Evolutionary conservation across 2,888 invertebrate genomes (phyloP), one percentile per base, ranked within the genome.

Genomic region (Penaeus monodon): DNA sequence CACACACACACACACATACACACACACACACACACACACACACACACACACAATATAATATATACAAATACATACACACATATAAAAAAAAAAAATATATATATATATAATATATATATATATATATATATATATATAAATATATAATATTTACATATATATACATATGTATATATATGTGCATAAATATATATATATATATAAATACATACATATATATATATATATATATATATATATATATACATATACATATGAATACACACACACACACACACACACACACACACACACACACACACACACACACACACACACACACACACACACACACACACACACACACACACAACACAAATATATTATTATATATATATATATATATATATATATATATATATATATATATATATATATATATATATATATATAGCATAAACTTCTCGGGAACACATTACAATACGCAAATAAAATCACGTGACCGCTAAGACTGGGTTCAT

Each of bases 281-380:
- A 38, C 22, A 38, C 24, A 24, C 22, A 38, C 10, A 22, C 38
- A 22, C 7, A 27, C 7, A 38, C 22, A 38, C 14, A 14, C 14
- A 57, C 10, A 57, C 14, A 57, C 14, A 57, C 14, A 57, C 10
- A 57, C 14, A 14, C 14, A 57, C 14, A 57, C 1, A 57, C 10
- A 57, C 14, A 73, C 14, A 33, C 22, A 24, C 20, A 73, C 22
- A 24, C 17, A 22, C 20, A 29, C 10, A 29, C n/a, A 44, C 10
- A 44, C 38, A 44, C 38, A 81, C 68, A 70, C 38, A 44, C 68
- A 27, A 68, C 66, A 81, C 66, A 66, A 24, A 68, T 68, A 81
- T 81, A 65, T 65, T 68, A 33, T 68, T 81, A 81, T 81, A 81
- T 65, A 81, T 81, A 81, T 65, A 81, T 78, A 63, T 79, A 57